Evolutionary conservation across 2,797 vertebrate species (phyloP).

Genomic region (Hapalemur alaotrensis): DNA sequence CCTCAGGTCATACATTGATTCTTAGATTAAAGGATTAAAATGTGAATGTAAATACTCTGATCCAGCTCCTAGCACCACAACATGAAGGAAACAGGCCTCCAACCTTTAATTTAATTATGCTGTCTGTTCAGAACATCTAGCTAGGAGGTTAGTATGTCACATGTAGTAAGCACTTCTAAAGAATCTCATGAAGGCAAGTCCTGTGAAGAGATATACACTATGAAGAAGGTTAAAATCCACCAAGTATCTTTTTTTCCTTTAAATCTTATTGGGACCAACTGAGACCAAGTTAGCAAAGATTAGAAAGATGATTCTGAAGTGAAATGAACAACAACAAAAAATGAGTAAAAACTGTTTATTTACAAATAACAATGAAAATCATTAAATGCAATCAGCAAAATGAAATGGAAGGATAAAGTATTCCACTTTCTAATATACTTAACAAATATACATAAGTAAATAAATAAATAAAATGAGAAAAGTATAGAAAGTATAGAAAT

Average conservation of each 20-base stretch:
- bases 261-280: not conserved
- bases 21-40: conserved; percentile 67
- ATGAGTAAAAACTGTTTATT: not conserved
- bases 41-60: conserved; percentile 52
- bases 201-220: not conserved
- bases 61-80: not conserved
- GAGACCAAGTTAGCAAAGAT: not conserved
- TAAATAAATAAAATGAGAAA: not conserved
- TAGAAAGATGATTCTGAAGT: not conserved
- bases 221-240: not conserved
- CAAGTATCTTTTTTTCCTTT: not conserved
- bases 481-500: not conserved
- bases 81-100: not conserved
- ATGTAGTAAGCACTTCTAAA: not conserved
- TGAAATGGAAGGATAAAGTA: not conserved
- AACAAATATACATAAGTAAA: not conserved
- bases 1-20: conserved; percentile 56
- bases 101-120: conserved; percentile 42
- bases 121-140: not conserved
- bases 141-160: not conserved
- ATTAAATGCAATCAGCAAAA: not conserved
- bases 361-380: not conserved
- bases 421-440: not conserved
- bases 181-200: not conserved
- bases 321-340: not conserved